Evolutionary conservation across 2,888 invertebrate genomes (phyloP), one percentile per base, ranked within the genome.

Genomic region (Nymphalis c-album): DNA sequence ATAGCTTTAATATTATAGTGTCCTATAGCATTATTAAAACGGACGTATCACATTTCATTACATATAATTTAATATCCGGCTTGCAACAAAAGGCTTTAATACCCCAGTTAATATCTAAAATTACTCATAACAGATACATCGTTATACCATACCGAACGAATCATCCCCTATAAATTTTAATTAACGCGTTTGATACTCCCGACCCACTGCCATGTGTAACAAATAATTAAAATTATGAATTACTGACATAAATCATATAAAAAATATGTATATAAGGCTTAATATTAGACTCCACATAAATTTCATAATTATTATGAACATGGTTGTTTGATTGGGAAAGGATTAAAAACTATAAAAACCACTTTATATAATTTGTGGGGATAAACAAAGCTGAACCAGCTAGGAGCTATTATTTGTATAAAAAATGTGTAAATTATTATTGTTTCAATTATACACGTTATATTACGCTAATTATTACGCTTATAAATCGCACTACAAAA

Each of bases 131-230:
- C 66, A 64, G 64, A 51, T 31, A 61, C 63, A 65, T 47, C 65
- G 68, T 64, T 64, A 50, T 63, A 31, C 63, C 53, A 65, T 63
- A 60, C 50, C 53, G 47, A 60, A 57, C 60, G 61, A 57, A 60
- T 61, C 68, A 69, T 64, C 60, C 78, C 78, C 83, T 79, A 85
- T 87, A 86, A 85, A 85, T 88, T 87, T 86, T 88, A 87, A 87
- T 88, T 74, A 85, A 86, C 81, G 77, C 81, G 84, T 86, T 84
- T 86, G 84, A 85, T 85, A 86, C 82, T 71, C 74, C 74, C 77
- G 75, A 74, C 73, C 73, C 73, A 73, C 70, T 78, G 75, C 73
- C 72, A 64, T 55, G 53, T 68, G 47, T 64, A 47, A 64, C 60
- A 60, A 60, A 46, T 50, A 46, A 65, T 53, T 10, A 60, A 61